Evolutionary conservation across 2,113 vertebrate genomes (phyloP), one percentile per base, ranked within the genome.

Genomic region (Anser brachyrhynchus): DNA sequence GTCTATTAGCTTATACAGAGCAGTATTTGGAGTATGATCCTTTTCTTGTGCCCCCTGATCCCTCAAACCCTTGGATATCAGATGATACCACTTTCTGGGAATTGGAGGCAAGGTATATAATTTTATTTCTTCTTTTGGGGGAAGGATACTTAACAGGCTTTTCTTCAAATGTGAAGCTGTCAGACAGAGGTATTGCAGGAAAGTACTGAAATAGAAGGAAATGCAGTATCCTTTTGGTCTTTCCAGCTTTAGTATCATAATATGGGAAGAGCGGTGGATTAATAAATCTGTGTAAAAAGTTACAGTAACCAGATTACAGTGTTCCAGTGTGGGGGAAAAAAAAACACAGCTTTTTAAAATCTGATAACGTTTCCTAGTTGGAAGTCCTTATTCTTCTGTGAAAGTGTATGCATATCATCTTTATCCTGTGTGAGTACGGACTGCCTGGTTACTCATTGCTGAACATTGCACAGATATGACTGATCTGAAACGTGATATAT

Each of bases 1-100:
- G 99, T 97, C 98, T 99, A 93, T 96, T 99, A 98, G 98, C 97
- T 88, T 99, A 99, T 96, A 99, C 99, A 44, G 99, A 99, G 96
- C 99, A 99, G 97, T 99, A 99, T 96, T 89, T 99, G 96, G 99
- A 99, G 97, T 99, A 99, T n/a, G 99, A 99, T 97, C 99, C 99
- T 11, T 99, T 99, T 96, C 98, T 99, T 95, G 98, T 98, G 33
- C 98, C 98, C 73, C 98, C 99, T 91, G 99, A 99, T 93, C 99
- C 99, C 55, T 99, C 99, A 70, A 99, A 99, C 75, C 99, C 99
- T 44, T 99, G 99, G 99, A 98, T 99, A 89, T 98, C 99, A 69
- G 99, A 99, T 92, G 99, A 99, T 93, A 98, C 98, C 67, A 99
- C 98, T 74, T 97, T 99, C 95, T 99, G 99, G 99, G 99, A 99